Conservation (phyloP, 2,113 vertebrate genomes). For the Tragulus kanchil region DNA sequence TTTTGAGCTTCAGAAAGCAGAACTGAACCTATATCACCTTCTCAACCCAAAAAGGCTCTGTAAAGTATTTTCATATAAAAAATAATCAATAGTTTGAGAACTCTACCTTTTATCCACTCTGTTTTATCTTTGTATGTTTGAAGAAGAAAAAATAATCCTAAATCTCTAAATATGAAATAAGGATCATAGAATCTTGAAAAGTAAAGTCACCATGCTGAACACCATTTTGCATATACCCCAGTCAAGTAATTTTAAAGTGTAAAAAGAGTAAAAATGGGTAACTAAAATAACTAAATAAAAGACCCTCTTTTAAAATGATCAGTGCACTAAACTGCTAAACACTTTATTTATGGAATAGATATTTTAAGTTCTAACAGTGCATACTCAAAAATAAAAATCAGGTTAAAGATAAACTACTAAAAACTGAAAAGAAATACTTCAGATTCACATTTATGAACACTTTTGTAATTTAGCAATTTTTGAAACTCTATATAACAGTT, state of each 20-base stretch:
- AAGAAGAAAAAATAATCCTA: neutral
- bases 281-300: neutral
- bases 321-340: neutral
- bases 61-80: too few relatives aligned
- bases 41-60: too few relatives aligned
- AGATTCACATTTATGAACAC: neutral
- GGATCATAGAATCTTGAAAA: neutral
- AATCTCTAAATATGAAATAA: neutral
- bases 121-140: neutral
- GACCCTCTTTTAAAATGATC: neutral
- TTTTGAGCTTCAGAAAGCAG: constrained; percentile 42
- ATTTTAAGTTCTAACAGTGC: constrained; percentile 1
- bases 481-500: constrained; percentile 32
- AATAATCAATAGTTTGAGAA: neutral
- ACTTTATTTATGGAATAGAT: neutral
- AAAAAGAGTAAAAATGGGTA: neutral
- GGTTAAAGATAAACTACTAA: neutral
- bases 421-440: constrained; percentile 6
- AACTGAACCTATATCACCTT: neutral
- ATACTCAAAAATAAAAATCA: constrained; percentile 51
- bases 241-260: constrained; percentile 30
- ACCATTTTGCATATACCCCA: neutral
- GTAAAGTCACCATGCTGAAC: neutral
- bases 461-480: constrained; percentile 49
- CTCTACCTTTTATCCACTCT: neutral